Percentiles rank a stretch among this genome's conserved stretches.
These are phyloP conservation scores for Drosophila guanche DNA, from an alignment of 1,140 invertebrate genomes.

Conservation along the genomic window DNA sequence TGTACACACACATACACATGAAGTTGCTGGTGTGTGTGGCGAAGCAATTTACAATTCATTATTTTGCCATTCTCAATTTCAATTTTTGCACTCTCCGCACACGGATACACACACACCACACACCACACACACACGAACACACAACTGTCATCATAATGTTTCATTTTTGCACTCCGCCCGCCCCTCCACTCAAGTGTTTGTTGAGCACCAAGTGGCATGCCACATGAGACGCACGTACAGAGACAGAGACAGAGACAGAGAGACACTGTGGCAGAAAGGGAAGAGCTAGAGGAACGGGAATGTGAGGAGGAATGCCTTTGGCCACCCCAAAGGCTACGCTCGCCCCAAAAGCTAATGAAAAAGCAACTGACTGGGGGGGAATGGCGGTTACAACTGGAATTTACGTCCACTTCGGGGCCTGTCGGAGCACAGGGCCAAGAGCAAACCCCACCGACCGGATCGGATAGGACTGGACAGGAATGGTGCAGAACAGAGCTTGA, in stretches of 20 bases:
- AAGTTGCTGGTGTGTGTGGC: conserved; percentile 3
- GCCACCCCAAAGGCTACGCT: conserved; percentile 6
- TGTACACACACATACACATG: background rate
- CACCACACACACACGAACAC: conserved; percentile 8
- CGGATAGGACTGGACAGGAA: background rate
- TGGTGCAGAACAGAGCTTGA: background rate
- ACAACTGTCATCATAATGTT: conserved; percentile 72
- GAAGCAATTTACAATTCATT: conserved; percentile 71
- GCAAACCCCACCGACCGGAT: too few species aligned
- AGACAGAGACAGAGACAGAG: background rate
- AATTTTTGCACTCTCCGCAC: conserved; percentile 35
- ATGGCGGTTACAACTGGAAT: conserved; percentile 46
- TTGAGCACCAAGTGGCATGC: conserved; percentile 13
- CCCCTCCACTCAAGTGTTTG: conserved; percentile 44
- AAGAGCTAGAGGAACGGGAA: too few species aligned
- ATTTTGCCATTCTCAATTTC: conserved; percentile 74
- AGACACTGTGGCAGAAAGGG: background rate
- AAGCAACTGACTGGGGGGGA: conserved; percentile 29
- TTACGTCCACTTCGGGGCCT: conserved; percentile 39
- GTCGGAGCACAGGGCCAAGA: background rate
- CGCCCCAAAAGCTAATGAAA: conserved; percentile 33
- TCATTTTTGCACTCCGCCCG: conserved; percentile 52
- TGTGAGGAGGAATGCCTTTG: conserved; percentile 1
- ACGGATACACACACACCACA: background rate
- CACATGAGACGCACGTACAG: background rate